Percentiles rank a stretch among this genome's conserved stretches.
Evolutionary conservation across 1,140 invertebrate species (phyloP).

Genomic region (Centruroides vittatus): DNA sequence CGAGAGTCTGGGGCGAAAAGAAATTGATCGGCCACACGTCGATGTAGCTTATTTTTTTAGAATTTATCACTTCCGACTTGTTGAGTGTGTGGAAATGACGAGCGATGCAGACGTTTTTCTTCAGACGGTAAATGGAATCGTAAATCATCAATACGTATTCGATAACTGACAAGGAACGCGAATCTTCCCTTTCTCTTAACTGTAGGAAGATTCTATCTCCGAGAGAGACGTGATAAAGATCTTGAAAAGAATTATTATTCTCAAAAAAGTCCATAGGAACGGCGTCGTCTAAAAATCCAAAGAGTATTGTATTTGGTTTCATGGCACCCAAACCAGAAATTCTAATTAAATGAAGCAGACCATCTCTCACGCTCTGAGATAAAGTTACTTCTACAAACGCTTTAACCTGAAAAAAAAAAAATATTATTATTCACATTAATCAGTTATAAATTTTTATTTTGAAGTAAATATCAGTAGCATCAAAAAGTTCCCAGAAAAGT

Average conservation of each 20-base stretch:
- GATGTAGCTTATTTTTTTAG: conserved; percentile 48
- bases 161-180: conserved; percentile 23
- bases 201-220: conserved; percentile 16
- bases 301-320: conserved; percentile 90
- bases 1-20: conserved; percentile 48
- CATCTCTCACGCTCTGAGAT: conserved; percentile 64
- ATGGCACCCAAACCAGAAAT: conserved; percentile 95
- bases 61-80: conserved; percentile 28
- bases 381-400: conserved; percentile 94
- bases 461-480: no score
- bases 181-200: conserved; percentile 23
- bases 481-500: no score
- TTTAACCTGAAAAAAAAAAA: conserved; percentile 48
- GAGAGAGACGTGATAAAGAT: conserved; percentile 16
- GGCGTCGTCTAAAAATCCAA: conserved; percentile 70
- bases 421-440: no score
- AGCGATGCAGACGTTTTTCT: conserved; percentile 89
- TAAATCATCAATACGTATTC: conserved; percentile 84
- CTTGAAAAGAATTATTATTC: conserved; percentile 13
- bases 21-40: conserved; percentile 96
- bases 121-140: conserved; percentile 66
- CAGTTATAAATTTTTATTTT: no score
- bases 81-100: conserved; percentile 77
- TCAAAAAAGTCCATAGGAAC: conserved; percentile 57
- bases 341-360: conserved; percentile 79